These are phyloP conservation scores for Acanthurus leucopareius DNA, from an alignment of 2,797 vertebrate species.

Conservation along the genomic window DNA sequence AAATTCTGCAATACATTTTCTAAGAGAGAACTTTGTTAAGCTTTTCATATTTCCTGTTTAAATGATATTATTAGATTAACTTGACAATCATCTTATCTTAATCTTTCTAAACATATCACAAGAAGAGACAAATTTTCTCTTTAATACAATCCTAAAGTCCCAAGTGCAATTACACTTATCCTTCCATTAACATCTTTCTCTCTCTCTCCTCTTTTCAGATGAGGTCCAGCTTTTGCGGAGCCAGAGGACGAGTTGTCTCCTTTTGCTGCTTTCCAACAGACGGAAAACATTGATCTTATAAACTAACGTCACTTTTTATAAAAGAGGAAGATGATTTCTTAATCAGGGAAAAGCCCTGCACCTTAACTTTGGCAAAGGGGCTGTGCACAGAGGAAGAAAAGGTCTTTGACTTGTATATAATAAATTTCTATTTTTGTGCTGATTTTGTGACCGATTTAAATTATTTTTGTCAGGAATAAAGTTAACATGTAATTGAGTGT, in stretches of 20 bases:
- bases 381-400: conserved; percentile 60
- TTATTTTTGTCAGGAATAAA: conserved; percentile 77
- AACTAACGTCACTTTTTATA: conserved; percentile 55
- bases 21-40: background rate
- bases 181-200: background rate
- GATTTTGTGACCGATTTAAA: conserved; percentile 56
- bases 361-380: conserved; percentile 7
- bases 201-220: conserved; percentile 48
- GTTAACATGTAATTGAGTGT: conserved; percentile 35
- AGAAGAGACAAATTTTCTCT: background rate
- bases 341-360: conserved; percentile 68
- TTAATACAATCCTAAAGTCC: background rate
- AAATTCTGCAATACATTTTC: background rate
- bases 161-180: background rate
- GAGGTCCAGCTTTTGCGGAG: background rate
- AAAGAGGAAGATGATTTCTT: conserved; percentile 51
- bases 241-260: background rate
- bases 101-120: background rate
- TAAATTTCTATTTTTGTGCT: conserved; percentile 44
- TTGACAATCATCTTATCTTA: background rate
- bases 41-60: background rate
- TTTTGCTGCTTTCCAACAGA: conserved; percentile 30
- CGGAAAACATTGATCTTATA: conserved; percentile 26
- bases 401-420: conserved; percentile 60
- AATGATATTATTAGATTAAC: background rate